Base-by-base conservation (phyloP, 2,797 vertebrate genomes). In the Karalla daura region DNA sequence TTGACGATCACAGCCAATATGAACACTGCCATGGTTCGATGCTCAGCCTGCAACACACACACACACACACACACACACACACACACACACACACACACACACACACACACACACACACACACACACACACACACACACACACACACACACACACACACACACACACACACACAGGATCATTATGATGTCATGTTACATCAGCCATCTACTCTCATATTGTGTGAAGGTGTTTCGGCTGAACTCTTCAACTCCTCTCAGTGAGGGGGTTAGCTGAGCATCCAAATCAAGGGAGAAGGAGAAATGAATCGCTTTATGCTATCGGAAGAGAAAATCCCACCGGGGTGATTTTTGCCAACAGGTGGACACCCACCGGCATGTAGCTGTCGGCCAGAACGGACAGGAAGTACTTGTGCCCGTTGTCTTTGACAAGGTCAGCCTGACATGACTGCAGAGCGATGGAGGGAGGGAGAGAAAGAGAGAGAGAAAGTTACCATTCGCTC, bases 391-490 rank as follows among this genome's bases (percentile, higher is more conserved):
- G 70, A 61, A 99, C 98, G 0, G 98, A 99, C 20, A 99, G 95
- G 93, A 99, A 99, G 86, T 99, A 99, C 81, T 99, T 99, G 95
- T 99, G 98, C 1, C 98, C 98, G 1, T 96, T 98, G 93, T 99
- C 98, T 91, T 99, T 99, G 70, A 99, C 98, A 52, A 99, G 93
- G 86, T 99, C 97, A 10, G 98, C 98, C 73, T 99, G 98, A 91
- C 98, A 99, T 0, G 98, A 99, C 98, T 99, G 60, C 8, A 70
- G 46, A 71, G 24, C 54, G 0, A 70, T 15, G 35, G 4, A 24
- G 18, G 3, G 11, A 55, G 2, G 23, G 1, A 27, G 27, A 43
- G n/a, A 43, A n/a, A n/a, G n/a, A n/a, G n/a, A n/a, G n/a, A n/a
- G n/a, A n/a, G n/a, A 18, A 55, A 35, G 51, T 73, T 13, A 45